These are phyloP conservation scores for Boleophthalmus pectinirostris DNA, from an alignment of 2,113 vertebrate species.

Conservation along the genomic window DNA sequence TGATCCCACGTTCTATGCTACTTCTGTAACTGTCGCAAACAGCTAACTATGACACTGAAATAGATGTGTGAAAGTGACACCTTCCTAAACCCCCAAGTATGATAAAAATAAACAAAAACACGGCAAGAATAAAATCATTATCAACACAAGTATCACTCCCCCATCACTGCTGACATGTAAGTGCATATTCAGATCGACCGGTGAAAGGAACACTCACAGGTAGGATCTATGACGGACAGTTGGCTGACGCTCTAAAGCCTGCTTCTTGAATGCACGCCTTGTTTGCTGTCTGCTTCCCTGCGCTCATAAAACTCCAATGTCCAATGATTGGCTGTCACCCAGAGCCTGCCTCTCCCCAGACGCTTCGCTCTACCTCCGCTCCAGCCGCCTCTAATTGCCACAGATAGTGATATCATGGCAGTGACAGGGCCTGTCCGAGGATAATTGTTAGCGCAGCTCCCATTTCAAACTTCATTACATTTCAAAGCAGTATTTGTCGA, in stretches of 20 bases:
- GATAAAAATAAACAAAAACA: too few relatives aligned
- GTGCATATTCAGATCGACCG: not conserved
- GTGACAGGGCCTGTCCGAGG: constrained; percentile 71
- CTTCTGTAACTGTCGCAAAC: too few relatives aligned
- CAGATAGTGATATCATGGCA: constrained; percentile 69
- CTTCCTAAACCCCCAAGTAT: too few relatives aligned
- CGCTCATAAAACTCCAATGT: constrained; percentile 44
- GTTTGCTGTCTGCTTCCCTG: constrained; percentile 40
- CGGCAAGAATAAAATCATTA: too few relatives aligned
- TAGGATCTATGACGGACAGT: constrained; percentile 8
- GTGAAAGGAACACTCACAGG: not conserved
- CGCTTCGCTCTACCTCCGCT: constrained; percentile 37
- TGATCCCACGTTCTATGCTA: too few relatives aligned
- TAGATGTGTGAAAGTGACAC: too few relatives aligned
- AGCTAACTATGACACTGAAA: too few relatives aligned
- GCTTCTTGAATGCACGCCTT: constrained; percentile 34
- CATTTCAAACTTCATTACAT: constrained; percentile 83
- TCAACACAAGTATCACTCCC: too few relatives aligned
- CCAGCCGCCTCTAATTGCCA: constrained; percentile 66
- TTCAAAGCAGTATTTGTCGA: constrained; percentile 80
- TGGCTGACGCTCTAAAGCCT: constrained; percentile 14
- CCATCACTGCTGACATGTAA: not conserved
- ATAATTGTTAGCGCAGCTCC: constrained; percentile 78
- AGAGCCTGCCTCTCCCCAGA: constrained; percentile 44
- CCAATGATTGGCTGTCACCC: constrained; percentile 55